These are phyloP conservation scores for Aquatica leii DNA, from an alignment of 2,888 invertebrate genomes.

Conservation along the genomic window DNA sequence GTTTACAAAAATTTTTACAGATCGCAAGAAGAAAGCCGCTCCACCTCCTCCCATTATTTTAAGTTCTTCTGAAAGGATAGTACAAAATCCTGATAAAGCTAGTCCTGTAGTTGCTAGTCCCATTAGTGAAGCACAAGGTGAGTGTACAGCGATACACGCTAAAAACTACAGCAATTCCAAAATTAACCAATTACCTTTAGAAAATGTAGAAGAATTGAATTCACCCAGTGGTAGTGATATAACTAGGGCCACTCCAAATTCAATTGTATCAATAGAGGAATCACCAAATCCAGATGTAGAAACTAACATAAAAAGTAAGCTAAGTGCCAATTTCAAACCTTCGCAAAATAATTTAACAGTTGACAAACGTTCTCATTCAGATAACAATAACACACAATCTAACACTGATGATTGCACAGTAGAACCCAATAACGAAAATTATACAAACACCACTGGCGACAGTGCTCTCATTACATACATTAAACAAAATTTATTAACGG, in stretches of 20 bases:
- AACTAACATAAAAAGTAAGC: slow-evolving; percentile 23
- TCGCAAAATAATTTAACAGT: too few species aligned
- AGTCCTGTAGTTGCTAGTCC: slow-evolving; percentile 60
- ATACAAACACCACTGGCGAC: too few species aligned
- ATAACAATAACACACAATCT: too few species aligned
- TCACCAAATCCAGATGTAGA: slow-evolving; percentile 7
- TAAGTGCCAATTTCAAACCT: slow-evolving; percentile 9
- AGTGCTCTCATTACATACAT: slow-evolving; percentile 9
- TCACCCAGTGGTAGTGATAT: neutral
- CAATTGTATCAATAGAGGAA: slow-evolving; percentile 9
- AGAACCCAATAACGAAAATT: too few species aligned
- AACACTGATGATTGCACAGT: too few species aligned
- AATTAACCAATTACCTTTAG: neutral
- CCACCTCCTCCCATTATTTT: slow-evolving; percentile 64
- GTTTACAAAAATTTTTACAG: slow-evolving; percentile 52
- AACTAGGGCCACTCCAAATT: neutral
- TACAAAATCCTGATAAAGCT: slow-evolving; percentile 52
- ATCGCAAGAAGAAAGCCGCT: slow-evolving; percentile 69
- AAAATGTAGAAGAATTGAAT: neutral
- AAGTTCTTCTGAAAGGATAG: slow-evolving; percentile 49
- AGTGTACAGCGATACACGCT: slow-evolving; percentile 1
- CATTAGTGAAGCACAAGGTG: slow-evolving; percentile 29
- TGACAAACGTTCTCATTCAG: too few species aligned
- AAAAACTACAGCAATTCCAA: neutral
- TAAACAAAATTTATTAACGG: slow-evolving; percentile 21